Evolutionary conservation across 2,797 vertebrate species (phyloP), one percentile per base, ranked within the genome.

Genomic region (Sebastes vulpes): DNA sequence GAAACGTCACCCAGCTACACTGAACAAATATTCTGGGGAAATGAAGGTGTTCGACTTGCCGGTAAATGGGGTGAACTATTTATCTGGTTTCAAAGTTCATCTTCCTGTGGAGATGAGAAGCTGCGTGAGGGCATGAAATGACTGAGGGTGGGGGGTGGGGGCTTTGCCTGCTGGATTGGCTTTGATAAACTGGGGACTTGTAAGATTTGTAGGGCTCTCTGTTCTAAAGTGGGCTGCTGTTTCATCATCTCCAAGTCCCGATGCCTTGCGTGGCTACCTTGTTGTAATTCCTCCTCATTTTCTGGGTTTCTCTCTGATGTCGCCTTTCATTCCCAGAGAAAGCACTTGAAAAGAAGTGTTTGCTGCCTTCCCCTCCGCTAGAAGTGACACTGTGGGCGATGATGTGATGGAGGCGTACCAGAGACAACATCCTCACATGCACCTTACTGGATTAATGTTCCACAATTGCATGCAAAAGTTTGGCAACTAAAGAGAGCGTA

Each of bases 171-270:
- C 56, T 79, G 74, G 85, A 92, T 89, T 86, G 93, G 79, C 92
- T 95, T 95, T 95, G 92, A 94, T 92, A 92, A 92, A 85, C 84
- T 69, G 77, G 89, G 85, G 83, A 87, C 85, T 88, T 94, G 88
- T 89, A 79, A 87, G 91, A 91, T 89, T 92, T 92, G 89, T 79
- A 68, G 90, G 91, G 80, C 84, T 93, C 89, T 95, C 90, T 92
- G 90, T 95, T 95, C 92, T 93, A 95, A 94, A 94, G 91, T 95
- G 91, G 92, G 93, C 92, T 90, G 83, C 89, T 89, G 81, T 95
- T 95, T 95, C 93, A 94, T 96, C 92, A 94, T 91, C 85, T 80
- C 72, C 84, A 29, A 52, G 84, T 87, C 78, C 80, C 73, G 28
- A 65, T 56, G 86, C 84, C 84, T 79, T 59, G 86, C 81, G 61